Base-by-base conservation (phyloP, 2,113 vertebrate species). In the Tragelaphus imberbis region DNA sequence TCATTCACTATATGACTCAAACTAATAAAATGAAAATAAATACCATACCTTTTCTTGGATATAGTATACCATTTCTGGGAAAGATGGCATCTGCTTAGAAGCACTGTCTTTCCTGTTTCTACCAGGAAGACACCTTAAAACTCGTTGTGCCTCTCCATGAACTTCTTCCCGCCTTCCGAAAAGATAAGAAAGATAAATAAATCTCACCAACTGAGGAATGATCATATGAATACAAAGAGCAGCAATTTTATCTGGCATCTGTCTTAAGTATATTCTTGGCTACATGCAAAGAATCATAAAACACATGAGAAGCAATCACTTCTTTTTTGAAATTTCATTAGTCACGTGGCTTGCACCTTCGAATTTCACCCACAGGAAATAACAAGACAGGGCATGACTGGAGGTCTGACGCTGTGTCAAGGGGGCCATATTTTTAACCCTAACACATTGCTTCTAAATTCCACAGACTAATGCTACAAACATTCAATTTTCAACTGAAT, bases 1-100 rank as follows among this genome's bases (percentile, higher is more conserved):
- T 59, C 25, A 86, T 55, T 63, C 65, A 90, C 44, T 89, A 49
- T 55, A 58, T 25, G 17, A 93, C 40, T 77, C 75, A 97, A 79
- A 84, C 40, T 71, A 95, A 84, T 55, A 79, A 95, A 30, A 61
- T 80, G 15, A 77, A 95, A 25, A 95, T 56, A 95, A 84, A 63
- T 61, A 63, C 12, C 84, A 33, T 97, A 99, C 99, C 99, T 99
- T 99, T 95, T 99, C 99, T 97, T 99, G 99, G 91, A 99, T 99
- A 95, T 99, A 99, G 97, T 99, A 98, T 53, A 99, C 99, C 99
- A 99, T 99, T 98, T 99, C 99, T 95, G 99, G 99, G 98, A 99
- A 99, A 33, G 99, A 98, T 40, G 99, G 99, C 99, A 99, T 99
- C 80, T 99, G 99, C 97, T 99, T 99, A 85, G 98, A 97, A 92